phyloP scores from a whole-genome alignment of 2,113 vertebrate species.

The Heterotilapia buettikoferi region DNA sequence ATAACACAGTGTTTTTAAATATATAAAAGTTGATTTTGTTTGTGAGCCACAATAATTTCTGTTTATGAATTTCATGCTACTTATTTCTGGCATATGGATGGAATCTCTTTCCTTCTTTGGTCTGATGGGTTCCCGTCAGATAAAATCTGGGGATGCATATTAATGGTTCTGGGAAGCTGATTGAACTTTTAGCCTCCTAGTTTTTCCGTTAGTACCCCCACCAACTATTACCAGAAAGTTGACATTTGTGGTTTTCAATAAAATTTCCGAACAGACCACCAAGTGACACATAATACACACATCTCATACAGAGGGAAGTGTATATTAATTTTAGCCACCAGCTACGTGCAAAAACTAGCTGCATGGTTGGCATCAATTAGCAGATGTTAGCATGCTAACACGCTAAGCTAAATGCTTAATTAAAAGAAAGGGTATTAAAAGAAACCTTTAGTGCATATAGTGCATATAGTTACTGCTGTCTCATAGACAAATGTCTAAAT shows the following conservation, averaged over 20 bases:
- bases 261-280: neutral
- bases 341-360: neutral
- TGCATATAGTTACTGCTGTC: neutral
- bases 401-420: neutral
- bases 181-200: neutral
- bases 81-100: neutral
- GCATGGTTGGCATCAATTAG: neutral
- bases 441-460: neutral
- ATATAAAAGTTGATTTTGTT: neutral
- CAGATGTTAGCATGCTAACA: neutral
- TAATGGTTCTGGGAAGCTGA: neutral
- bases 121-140: neutral
- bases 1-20: neutral
- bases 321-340: neutral
- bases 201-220: neutral
- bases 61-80: neutral
- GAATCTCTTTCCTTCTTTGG: neutral
- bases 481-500: neutral
- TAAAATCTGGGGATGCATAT: neutral
- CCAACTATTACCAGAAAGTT: neutral
- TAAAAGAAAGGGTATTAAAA: neutral
- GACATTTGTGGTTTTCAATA: neutral
- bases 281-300: neutral
- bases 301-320: neutral
- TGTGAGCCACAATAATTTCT: neutral